Base-by-base conservation (phyloP, 2,888 invertebrate species). In the Mayetiola destructor region DNA sequence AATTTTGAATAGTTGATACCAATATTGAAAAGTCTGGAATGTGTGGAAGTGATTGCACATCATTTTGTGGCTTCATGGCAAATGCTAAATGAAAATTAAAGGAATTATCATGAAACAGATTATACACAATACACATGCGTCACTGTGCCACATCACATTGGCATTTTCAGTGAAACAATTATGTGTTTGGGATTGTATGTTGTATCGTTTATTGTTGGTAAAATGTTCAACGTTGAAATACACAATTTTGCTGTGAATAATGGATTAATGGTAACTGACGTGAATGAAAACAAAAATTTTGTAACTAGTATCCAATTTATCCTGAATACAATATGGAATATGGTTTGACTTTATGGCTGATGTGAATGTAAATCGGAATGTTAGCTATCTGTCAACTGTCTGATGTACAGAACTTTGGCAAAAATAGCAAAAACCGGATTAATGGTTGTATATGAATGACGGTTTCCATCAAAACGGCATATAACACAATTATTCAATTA, bases 401-500 rank as follows among this genome's bases (percentile, higher is more conserved):
- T n/a, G n/a, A n/a, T n/a, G n/a, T n/a, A n/a, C n/a, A n/a, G n/a
- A n/a, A n/a, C n/a, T n/a, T n/a, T n/a, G n/a, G n/a, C n/a, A n/a
- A n/a, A n/a, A n/a, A n/a, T n/a, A n/a, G n/a, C n/a, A n/a, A n/a
- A n/a, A 40, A 40, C 23, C 20, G 20, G 40, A n/a, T n/a, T n/a
- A n/a, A n/a, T n/a, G n/a, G 39, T 39, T 40, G 16, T 14, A 39
- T 27, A 48, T 48, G n/a, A n/a, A n/a, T 48, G n/a, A 27, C 48
- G 27, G 27, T n/a, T 27, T 27, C 27, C 29, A 48, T 9, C 48
- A 27, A 27, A 27, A 27, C n/a, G n/a, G n/a, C n/a, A n/a, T n/a
- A n/a, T 48, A 48, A 48, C 48, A 48, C 27, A 48, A 48, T 48
- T 48, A 48, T 27, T 48, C 16, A 48, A 23, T 48, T 48, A 27